These are phyloP conservation scores for Bombyx mandarina DNA, from an alignment of 1,140 invertebrate species.

Conservation along the genomic window DNA sequence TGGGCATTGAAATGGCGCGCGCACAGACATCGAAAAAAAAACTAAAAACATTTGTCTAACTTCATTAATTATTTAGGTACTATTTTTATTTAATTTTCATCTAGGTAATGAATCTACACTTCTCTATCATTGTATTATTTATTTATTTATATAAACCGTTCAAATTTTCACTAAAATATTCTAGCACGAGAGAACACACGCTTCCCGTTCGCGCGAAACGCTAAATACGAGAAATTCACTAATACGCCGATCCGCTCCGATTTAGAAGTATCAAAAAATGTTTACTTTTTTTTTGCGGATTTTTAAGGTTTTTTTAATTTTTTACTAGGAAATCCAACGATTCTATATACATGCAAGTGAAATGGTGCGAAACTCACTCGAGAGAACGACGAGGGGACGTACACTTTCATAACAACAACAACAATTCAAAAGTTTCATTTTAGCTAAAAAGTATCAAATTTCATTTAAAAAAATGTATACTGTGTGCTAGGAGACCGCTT, in stretches of 20 bases:
- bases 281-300: neutral
- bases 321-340: neutral
- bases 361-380: slow-evolving; percentile 1
- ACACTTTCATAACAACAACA: neutral
- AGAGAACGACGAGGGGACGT: slow-evolving; percentile 1
- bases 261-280: neutral
- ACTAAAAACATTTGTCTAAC: slow-evolving; percentile 41
- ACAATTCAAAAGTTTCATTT: neutral
- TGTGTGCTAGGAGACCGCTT: too few relatives aligned
- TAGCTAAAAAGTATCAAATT: slow-evolving; percentile 2
- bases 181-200: too few relatives aligned
- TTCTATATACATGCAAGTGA: slow-evolving; percentile 4
- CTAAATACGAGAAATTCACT: slow-evolving; percentile 1
- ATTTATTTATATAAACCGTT: too few relatives aligned
- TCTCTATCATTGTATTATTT: too few relatives aligned
- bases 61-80: slow-evolving; percentile 15
- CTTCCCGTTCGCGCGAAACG: too few relatives aligned
- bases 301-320: neutral
- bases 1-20: too few relatives aligned
- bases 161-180: too few relatives aligned
- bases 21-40: slow-evolving; percentile 5
- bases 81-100: too few relatives aligned
- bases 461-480: neutral
- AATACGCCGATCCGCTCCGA: neutral
- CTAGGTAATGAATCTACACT: too few relatives aligned